A percentile compares a stretch with the other conserved stretches of the same genome.
Conservation (phyloP, 30 jellyfish, hydroid and myxozoan genomes). For the Turritopsis rubra region DNA sequence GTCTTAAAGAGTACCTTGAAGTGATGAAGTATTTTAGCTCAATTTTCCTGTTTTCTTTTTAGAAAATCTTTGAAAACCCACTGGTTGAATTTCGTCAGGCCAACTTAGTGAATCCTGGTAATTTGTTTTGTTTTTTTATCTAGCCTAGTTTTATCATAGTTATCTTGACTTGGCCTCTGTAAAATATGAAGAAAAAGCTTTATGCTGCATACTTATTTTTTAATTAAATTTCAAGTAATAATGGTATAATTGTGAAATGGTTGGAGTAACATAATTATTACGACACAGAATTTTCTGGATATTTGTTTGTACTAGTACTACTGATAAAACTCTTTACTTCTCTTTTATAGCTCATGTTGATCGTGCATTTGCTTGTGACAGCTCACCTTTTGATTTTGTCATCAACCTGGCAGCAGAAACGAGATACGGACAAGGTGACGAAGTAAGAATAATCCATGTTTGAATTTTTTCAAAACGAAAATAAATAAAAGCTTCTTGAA, state of each 20-base stretch:
- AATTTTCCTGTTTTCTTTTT: not conserved
- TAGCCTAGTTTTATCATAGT: no score
- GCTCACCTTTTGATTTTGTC: conserved; percentile 59
- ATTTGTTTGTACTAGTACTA: no score
- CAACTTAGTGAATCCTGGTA: conserved; percentile 72
- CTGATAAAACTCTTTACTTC: not conserved
- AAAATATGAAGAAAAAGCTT: no score
- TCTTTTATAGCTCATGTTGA: conserved; percentile 53
- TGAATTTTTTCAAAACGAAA: not conserved
- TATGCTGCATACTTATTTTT: no score
- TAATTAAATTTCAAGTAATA: no score
- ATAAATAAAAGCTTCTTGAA: not conserved
- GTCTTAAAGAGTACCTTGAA: no score
- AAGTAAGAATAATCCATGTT: conserved; percentile 20
- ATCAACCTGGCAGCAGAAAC: conserved; percentile 83
- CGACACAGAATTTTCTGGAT: not conserved
- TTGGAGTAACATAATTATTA: no score
- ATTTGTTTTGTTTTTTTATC: no score
- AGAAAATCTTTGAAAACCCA: conserved; percentile 57
- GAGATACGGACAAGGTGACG: conserved; percentile 87
- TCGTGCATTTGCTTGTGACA: conserved; percentile 54
- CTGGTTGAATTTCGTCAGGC: conserved; percentile 85
- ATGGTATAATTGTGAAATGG: no score
- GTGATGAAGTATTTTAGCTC: no score
- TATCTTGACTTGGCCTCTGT: no score